Evolutionary conservation across 2,888 invertebrate species (phyloP).

Genomic region (Clivina fossor): DNA sequence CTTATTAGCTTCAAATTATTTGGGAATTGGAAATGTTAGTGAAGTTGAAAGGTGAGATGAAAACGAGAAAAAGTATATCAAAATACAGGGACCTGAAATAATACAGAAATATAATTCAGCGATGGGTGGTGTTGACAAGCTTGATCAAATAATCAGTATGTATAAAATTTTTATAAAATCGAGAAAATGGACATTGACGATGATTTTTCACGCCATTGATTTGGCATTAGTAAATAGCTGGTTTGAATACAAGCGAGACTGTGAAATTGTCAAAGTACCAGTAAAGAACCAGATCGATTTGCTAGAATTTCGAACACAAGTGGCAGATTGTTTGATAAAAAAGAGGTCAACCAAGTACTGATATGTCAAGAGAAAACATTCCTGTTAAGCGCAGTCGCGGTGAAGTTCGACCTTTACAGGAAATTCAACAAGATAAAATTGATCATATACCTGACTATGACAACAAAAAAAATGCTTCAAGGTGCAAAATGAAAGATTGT

Average conservation of each 20-base stretch:
- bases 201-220: conserved; percentile 36
- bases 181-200: conserved; percentile 36
- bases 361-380: conserved; percentile 3
- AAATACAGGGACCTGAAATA: conserved; percentile 40
- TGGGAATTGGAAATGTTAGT: conserved; percentile 38
- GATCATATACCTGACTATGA: no score
- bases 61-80: conserved; percentile 36
- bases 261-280: conserved; percentile 21
- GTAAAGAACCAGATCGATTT: conserved; percentile 23
- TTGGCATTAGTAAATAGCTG: conserved; percentile 38
- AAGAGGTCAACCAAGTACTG: conserved; percentile 8
- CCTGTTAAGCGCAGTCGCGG: conserved; percentile 3
- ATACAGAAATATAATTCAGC: conserved; percentile 42
- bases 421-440: conserved; percentile 3
- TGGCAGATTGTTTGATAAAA: conserved; percentile 35
- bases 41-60: conserved; percentile 40
- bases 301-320: conserved; percentile 44
- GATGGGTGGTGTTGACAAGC: conserved; percentile 44
- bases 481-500: no score
- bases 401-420: no score
- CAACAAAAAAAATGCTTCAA: no score
- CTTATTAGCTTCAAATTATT: conserved; percentile 39
- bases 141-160: conserved; percentile 37
- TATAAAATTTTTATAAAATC: conserved; percentile 38
- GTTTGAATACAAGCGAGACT: conserved; percentile 36